A percentile compares a stretch with the other conserved stretches of the same genome.
Conservation (phyloP, 2,888 invertebrate species). For the Melolontha melolontha region DNA sequence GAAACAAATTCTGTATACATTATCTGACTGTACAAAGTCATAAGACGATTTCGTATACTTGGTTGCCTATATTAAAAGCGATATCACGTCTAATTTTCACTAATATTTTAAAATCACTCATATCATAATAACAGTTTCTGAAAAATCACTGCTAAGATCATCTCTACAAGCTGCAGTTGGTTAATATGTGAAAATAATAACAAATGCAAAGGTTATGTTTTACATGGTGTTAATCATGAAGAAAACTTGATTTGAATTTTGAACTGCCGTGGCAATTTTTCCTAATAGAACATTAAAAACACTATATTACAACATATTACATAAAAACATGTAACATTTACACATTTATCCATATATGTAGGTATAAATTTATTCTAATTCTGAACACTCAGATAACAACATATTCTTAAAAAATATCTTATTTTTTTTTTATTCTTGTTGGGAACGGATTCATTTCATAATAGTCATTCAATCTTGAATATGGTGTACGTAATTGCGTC, state of each 20-base stretch:
- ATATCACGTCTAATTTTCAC: too few relatives aligned
- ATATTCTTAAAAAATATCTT: constrained; percentile 44
- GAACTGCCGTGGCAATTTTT: constrained; percentile 1
- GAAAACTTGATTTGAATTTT: background rate
- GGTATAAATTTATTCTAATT: constrained; percentile 42
- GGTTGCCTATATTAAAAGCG: too few relatives aligned
- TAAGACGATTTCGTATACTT: too few relatives aligned
- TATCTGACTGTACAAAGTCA: too few relatives aligned
- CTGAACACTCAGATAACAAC: constrained; percentile 47
- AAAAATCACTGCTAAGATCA: too few relatives aligned
- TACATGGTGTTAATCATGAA: too few relatives aligned
- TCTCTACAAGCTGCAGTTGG: too few relatives aligned
- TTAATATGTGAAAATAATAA: too few relatives aligned
- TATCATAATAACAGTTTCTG: too few relatives aligned
- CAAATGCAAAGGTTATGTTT: too few relatives aligned
- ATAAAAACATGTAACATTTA: constrained; percentile 43
- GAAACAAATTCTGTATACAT: too few relatives aligned
- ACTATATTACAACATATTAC: background rate
- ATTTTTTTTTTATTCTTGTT: constrained; percentile 11
- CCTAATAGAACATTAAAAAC: background rate
- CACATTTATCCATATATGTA: constrained; percentile 37
- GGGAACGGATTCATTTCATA: constrained; percentile 15
- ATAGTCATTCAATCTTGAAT: constrained; percentile 2
- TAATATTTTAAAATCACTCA: too few relatives aligned
- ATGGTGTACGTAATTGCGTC: background rate